Evolutionary conservation across 2,888 invertebrate species (phyloP).

Genomic region (Athripsodes cinereus): DNA sequence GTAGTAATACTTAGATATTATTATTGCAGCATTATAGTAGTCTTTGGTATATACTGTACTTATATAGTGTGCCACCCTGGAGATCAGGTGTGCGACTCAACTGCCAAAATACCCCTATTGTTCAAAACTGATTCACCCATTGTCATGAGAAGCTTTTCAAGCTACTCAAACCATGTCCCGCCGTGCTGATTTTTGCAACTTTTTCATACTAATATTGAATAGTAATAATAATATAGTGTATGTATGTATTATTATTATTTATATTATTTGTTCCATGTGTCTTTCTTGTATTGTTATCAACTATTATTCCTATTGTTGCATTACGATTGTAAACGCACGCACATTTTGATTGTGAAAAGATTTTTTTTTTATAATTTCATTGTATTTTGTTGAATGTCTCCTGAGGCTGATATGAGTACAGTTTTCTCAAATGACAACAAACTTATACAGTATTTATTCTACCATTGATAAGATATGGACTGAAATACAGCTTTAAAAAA

Average conservation of each 20-base stretch:
- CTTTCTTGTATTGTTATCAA: constrained; percentile 24
- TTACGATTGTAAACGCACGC: constrained; percentile 27
- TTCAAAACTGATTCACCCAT: constrained; percentile 24
- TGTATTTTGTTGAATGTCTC: constrained; percentile 12
- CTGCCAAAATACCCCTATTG: constrained; percentile 26
- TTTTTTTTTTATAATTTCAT: constrained; percentile 18
- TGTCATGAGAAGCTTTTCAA: constrained; percentile 18
- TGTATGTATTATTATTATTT: too few relatives aligned
- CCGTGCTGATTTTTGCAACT: constrained; percentile 25
- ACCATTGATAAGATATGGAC: too few relatives aligned
- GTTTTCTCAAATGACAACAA: background rate
- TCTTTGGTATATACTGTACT: too few relatives aligned
- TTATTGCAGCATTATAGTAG: too few relatives aligned
- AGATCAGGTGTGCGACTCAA: constrained; percentile 27
- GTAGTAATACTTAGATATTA: too few relatives aligned
- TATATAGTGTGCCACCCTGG: constrained; percentile 21
- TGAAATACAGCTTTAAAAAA: too few relatives aligned
- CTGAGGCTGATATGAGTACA: constrained; percentile 7
- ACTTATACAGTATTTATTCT: too few relatives aligned
- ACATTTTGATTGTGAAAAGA: constrained; percentile 25
- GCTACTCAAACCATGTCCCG: constrained; percentile 17
- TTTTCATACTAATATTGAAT: constrained; percentile 25
- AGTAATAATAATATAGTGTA: too few relatives aligned
- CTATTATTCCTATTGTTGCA: constrained; percentile 24
- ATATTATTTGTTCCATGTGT: constrained; percentile 28